These are phyloP conservation scores for Drymonia ruficornis DNA, from an alignment of 2,888 invertebrate genomes.

Conservation along the genomic window DNA sequence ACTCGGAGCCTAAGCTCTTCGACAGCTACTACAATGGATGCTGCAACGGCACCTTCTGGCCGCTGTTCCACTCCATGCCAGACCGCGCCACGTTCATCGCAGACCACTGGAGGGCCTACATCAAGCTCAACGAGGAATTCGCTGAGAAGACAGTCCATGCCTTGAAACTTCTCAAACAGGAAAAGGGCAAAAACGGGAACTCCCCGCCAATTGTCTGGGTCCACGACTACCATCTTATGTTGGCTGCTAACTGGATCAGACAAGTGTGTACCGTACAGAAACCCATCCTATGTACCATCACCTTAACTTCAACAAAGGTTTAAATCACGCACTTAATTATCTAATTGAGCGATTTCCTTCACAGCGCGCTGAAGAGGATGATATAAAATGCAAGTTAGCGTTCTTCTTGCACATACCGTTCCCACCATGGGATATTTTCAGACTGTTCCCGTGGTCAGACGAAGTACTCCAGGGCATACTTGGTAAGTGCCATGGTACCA, in stretches of 20 bases:
- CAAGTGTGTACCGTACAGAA: constrained; percentile 78
- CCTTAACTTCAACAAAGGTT: not conserved
- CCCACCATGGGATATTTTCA: constrained; percentile 96
- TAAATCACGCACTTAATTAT: not conserved
- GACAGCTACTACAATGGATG: constrained; percentile 96
- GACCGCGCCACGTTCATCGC: constrained; percentile 93
- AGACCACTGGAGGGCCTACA: constrained; percentile 93
- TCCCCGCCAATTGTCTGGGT: constrained; percentile 94
- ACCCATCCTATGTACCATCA: not conserved
- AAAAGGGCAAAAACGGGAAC: constrained; percentile 69
- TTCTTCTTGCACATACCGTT: constrained; percentile 98
- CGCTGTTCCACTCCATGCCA: constrained; percentile 96
- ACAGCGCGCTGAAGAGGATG: constrained; percentile 90
- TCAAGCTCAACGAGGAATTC: constrained; percentile 92
- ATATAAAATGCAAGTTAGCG: constrained; percentile 91
- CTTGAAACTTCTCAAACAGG: constrained; percentile 80
- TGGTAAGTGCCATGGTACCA: constrained; percentile 70
- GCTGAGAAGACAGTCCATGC: constrained; percentile 91
- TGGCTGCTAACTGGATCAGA: constrained; percentile 96
- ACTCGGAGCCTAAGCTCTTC: constrained; percentile 90
- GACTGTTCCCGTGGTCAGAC: constrained; percentile 96
- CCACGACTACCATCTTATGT: constrained; percentile 97
- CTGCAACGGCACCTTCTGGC: constrained; percentile 97
- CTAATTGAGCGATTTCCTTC: constrained; percentile 38
- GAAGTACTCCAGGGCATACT: constrained; percentile 96